Evolutionary conservation across 64 coral and sea anemone genomes (phyloP), one percentile per base, ranked within the genome.

Genomic region (Porites australiensis): DNA sequence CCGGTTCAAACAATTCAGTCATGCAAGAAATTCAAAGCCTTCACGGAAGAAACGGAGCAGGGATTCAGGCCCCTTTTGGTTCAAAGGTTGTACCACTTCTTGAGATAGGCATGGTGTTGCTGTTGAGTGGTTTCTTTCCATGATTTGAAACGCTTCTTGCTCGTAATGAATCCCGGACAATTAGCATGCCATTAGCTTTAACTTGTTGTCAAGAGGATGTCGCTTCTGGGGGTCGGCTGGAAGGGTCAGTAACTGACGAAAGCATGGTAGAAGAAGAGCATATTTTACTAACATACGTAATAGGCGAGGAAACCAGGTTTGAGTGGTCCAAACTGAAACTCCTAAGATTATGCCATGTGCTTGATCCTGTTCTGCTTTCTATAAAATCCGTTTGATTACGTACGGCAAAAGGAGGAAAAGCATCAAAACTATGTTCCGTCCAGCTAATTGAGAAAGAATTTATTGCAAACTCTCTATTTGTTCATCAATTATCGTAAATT

Each of bases 1-100:
- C 70, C 47, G 58, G 10, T 47, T 85, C 58, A 18, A 65, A 85
- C 50, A 94, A 66, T 18, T 84, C 79, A 70, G 81, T 65, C n/a
- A n/a, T n/a, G n/a, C 67, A 91, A 44, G 20, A 91, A 91, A 74
- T 95, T 64, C 68, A 88, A 48, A 53, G 54, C 83, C 58, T 75
- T 53, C 79, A 50, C 8, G 61, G 62, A 13, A 91, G 58, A 66
- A 66, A 66, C 63, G 10, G 63, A 66, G 63, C 63, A 66, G 63
- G 63, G 63, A 66, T 66, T 15, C 3, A 66, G 18, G 18, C 63
- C 63, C 63, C 63, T 66, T 66, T 66, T 66, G 18, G 9, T 66
- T 8, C 63, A 66, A 66, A 66, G 18, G 18, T 13, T 14, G 63
- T 66, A 66, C 63, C 87, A 86, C n/a, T 93, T 89, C 14, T 79